Evolutionary conservation across 2,888 invertebrate genomes (phyloP).

Genomic region (Lissonota sp.): DNA sequence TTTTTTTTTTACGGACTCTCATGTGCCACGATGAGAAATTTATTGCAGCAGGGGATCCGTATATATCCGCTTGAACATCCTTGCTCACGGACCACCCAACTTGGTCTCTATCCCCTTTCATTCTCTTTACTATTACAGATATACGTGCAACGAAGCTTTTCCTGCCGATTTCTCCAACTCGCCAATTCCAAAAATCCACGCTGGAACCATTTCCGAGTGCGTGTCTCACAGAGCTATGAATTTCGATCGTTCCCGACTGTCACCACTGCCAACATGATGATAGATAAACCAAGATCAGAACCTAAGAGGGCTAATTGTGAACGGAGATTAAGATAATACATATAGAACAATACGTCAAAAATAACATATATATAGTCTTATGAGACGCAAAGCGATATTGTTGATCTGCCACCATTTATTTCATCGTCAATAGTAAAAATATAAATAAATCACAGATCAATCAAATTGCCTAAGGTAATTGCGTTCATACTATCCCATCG

Average conservation of each 20-base stretch:
- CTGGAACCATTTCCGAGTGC: background rate
- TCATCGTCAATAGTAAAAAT: too few relatives aligned
- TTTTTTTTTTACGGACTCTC: constrained; percentile 13
- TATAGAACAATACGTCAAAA: too few relatives aligned
- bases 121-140: background rate
- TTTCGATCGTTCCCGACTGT: constrained; percentile 21
- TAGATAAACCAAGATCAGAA: constrained; percentile 15
- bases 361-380: too few relatives aligned
- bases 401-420: too few relatives aligned
- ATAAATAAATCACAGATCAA: too few relatives aligned
- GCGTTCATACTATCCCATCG: too few relatives aligned
- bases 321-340: too few relatives aligned
- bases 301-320: too few relatives aligned
- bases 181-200: constrained; percentile 30
- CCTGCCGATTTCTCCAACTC: constrained; percentile 17
- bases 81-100: constrained; percentile 6
- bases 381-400: too few relatives aligned
- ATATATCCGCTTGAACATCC: constrained; percentile 16
- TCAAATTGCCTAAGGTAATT: too few relatives aligned
- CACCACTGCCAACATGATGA: constrained; percentile 15
- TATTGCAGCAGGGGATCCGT: constrained; percentile 45
- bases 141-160: background rate
- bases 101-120: constrained; percentile 1
- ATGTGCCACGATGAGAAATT: constrained; percentile 51
- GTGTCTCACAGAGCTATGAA: constrained; percentile 30